Evolutionary conservation across 2,888 invertebrate genomes (phyloP), one percentile per base, ranked within the genome.

Genomic region (Crocallis elinguaria): DNA sequence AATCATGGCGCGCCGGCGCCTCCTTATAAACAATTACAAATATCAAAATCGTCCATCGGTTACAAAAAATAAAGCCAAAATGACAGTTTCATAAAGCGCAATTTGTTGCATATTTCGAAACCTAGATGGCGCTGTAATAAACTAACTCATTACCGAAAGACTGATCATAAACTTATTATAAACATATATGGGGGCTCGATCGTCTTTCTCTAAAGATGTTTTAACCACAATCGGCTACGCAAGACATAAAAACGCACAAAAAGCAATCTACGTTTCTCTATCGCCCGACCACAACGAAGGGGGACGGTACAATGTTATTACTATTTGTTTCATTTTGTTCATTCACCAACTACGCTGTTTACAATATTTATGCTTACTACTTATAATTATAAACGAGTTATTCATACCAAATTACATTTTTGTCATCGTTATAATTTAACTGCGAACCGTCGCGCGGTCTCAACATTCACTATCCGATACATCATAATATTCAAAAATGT

Each of bases 321-420:
- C 55, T 52, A 57, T 49, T 14, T 35, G 52, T 49, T 53, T 39
- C 48, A 59, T 52, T 48, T 57, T 62, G 48, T 51, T 56, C 51
- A 50, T 46, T 23, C 52, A 25, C 33, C 43, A 38, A 50, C 59
- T 62, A 60, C 50, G 57, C 53, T 52, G 73, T 79, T 74, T 78
- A 81, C 77, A 75, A 75, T 80, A 79, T 74, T 85, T 84, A 86
- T 75, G 79, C 84, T 89, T 88, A 89, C 84, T 85, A 88, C 79
- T 81, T 84, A 85, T 77, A 68, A 59, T 55, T 57, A 50, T 41
- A 68, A 68, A 73, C 32, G 67, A 71, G 65, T 67, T 71, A 67
- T 65, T 67, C 57, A 61, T 69, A 72, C 57, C 66, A 12, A 39
- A 70, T 70, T 69, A 69, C 67, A 68, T 69, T 67, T 70, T 66